Conservation (phyloP, 1,140 invertebrate genomes). For the Brachionus rubens region DNA sequence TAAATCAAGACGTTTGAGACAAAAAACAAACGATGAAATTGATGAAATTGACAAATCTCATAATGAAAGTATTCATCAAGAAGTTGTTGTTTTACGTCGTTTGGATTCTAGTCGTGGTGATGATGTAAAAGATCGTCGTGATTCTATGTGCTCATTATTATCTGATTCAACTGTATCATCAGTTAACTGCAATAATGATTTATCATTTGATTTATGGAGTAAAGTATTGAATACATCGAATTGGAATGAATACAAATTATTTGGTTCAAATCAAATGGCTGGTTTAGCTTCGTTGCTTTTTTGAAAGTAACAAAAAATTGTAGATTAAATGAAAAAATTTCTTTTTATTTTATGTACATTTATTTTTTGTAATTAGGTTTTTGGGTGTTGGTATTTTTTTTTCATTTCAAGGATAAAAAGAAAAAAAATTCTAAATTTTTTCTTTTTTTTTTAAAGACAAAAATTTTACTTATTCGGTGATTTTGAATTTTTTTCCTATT, state of each 20-base stretch:
- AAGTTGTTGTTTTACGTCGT: neutral
- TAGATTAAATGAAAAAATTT: neutral
- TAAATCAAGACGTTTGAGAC: conserved; percentile 8
- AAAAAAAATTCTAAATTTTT: neutral
- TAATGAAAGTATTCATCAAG: neutral
- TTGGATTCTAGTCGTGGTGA: conserved; percentile 6
- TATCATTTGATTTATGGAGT: conserved; percentile 8
- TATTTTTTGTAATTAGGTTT: neutral
- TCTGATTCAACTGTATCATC: conserved; percentile 26
- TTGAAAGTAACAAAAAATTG: neutral
- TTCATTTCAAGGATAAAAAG: neutral
- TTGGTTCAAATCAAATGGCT: neutral
- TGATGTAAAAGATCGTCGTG: neutral
- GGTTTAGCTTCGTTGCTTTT: neutral
- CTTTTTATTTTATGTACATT: neutral
- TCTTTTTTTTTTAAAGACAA: neutral
- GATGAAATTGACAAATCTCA: too few relatives aligned
- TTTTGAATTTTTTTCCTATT: too few relatives aligned
- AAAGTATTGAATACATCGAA: conserved; percentile 11
- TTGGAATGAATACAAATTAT: conserved; percentile 43
- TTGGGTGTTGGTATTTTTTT: neutral
- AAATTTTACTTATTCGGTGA: conserved; percentile 1
- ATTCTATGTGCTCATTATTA: conserved; percentile 17
- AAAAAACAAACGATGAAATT: neutral
- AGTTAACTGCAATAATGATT: neutral